phyloP scores from a whole-genome alignment of 2,888 invertebrate species.

The Cordilura impudica region DNA sequence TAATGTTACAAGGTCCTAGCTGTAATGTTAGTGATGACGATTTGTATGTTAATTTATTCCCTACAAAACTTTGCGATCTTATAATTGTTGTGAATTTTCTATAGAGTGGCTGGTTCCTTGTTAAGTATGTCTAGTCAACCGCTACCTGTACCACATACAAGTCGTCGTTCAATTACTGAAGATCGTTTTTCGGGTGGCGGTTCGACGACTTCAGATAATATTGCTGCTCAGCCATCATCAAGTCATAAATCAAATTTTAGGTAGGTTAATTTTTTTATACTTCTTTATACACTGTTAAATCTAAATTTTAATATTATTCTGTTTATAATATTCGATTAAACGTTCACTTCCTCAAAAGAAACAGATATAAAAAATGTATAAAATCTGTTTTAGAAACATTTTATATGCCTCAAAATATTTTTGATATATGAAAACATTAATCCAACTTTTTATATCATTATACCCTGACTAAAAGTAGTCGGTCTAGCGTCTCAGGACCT shows the following conservation, averaged over 20 bases:
- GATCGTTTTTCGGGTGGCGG: slow-evolving; percentile 74
- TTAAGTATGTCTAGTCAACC: slow-evolving; percentile 77
- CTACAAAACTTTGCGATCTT: not conserved
- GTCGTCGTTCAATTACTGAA: slow-evolving; percentile 73
- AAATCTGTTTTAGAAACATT: no score
- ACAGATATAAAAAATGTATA: no score
- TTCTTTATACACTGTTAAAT: not conserved
- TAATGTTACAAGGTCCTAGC: slow-evolving; percentile 57
- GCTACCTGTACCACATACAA: slow-evolving; percentile 73
- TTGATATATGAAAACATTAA: no score
- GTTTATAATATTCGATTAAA: no score
- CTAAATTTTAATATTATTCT: not conserved
- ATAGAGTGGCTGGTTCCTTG: slow-evolving; percentile 71
- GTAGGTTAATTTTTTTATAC: no score
- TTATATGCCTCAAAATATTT: no score
- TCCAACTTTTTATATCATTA: no score
- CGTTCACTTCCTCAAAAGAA: no score
- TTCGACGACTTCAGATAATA: slow-evolving; percentile 75
- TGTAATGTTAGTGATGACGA: slow-evolving; percentile 69
- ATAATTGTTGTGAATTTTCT: slow-evolving; percentile 13
- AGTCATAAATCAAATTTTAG: slow-evolving; percentile 78
- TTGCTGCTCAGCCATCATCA: slow-evolving; percentile 75
- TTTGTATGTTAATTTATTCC: slow-evolving; percentile 64
- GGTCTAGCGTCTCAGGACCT: no score
- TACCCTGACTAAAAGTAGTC: no score